Percentiles rank a stretch among this genome's conserved stretches.
phyloP scores from a whole-genome alignment of 1,140 invertebrate genomes.

The Pseudobourletiella spinata region DNA sequence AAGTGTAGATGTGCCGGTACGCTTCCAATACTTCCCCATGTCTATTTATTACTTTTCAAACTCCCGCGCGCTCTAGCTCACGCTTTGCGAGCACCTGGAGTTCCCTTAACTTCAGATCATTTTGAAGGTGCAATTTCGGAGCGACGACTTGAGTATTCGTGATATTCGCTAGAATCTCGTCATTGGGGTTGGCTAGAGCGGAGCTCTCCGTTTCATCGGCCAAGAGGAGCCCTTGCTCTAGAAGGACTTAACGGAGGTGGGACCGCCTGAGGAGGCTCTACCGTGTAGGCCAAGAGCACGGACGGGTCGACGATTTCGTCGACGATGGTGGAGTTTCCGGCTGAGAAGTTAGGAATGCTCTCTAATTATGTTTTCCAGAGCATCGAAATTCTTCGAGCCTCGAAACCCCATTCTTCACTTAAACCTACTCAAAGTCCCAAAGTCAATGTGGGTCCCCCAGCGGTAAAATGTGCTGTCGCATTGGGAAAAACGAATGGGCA shows the following conservation, averaged over 20 bases:
- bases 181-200: slow-evolving; percentile 14
- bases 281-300: slow-evolving; percentile 20
- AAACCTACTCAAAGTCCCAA: slow-evolving; percentile 88
- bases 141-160: slow-evolving; percentile 16
- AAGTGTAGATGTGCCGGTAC: slow-evolving; percentile 13
- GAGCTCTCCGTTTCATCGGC: slow-evolving; percentile 25
- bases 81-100: slow-evolving; percentile 1
- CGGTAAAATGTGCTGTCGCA: slow-evolving; percentile 47
- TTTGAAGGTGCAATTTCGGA: slow-evolving; percentile 24
- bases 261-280: slow-evolving; percentile 6
- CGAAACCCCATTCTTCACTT: slow-evolving; percentile 81
- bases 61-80: slow-evolving; percentile 1
- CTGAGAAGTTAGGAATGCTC: slow-evolving; percentile 45
- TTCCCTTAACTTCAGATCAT: slow-evolving; percentile 23
- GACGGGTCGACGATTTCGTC: slow-evolving; percentile 1
- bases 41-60: slow-evolving; percentile 22
- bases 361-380: slow-evolving; percentile 60
- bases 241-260: slow-evolving; percentile 15
- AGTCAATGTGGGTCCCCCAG: slow-evolving; percentile 92
- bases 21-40: slow-evolving; percentile 33
- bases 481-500: too few species aligned
- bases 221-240: slow-evolving; percentile 26
- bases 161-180: slow-evolving; percentile 32
- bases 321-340: neutral
- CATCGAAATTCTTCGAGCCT: slow-evolving; percentile 76